These are phyloP conservation scores for Lepidonotus clava DNA, from an alignment of 2,888 invertebrate species.

Conservation along the genomic window DNA sequence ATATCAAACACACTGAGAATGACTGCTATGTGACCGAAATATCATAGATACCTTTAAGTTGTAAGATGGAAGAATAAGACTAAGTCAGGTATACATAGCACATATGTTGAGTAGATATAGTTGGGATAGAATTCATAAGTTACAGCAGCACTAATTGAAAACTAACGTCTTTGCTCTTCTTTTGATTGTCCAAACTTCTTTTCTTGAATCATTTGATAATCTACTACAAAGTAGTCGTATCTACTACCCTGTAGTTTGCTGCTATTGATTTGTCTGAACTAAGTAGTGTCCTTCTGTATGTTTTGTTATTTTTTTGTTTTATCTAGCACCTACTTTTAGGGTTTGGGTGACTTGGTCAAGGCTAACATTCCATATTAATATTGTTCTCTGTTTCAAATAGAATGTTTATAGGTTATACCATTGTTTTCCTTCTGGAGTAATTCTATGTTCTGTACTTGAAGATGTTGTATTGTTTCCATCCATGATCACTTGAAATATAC, in stretches of 20 bases:
- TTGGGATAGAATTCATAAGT: conserved; percentile 9
- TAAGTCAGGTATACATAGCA: conserved; percentile 18
- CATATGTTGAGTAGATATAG: background rate
- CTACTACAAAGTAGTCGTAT: background rate
- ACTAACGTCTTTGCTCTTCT: background rate
- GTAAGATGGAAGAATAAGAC: background rate
- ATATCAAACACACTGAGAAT: background rate
- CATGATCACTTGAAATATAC: conserved; percentile 40
- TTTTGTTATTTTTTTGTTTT: conserved; percentile 24
- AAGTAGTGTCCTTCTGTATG: conserved; percentile 3
- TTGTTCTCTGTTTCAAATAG: background rate
- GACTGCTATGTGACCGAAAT: background rate
- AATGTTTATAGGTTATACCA: background rate
- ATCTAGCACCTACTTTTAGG: background rate
- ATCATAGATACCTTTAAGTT: background rate
- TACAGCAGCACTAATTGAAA: background rate
- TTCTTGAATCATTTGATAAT: too few relatives aligned
- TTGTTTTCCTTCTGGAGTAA: background rate
- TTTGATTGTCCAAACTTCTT: too few relatives aligned
- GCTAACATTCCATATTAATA: conserved; percentile 31
- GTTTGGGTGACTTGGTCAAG: conserved; percentile 29
- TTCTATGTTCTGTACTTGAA: conserved; percentile 12
- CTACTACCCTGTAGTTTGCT: background rate
- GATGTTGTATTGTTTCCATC: conserved; percentile 32
- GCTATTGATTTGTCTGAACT: background rate